Percentiles rank a stretch among this genome's conserved stretches.
Conservation (phyloP, 2,113 vertebrate genomes). For the Prinia subflava region DNA sequence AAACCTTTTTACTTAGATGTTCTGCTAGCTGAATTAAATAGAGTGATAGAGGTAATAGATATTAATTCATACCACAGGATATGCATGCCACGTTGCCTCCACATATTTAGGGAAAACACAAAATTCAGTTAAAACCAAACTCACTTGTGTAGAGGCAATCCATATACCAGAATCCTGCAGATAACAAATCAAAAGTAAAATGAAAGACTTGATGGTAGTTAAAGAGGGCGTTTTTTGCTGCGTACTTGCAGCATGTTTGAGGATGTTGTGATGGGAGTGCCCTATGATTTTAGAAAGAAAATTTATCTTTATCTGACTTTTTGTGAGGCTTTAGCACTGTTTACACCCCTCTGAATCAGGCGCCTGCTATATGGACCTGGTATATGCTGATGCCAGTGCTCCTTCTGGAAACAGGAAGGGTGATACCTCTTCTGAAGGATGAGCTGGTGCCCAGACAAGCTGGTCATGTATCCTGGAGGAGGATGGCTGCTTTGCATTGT, state of each 20-base stretch:
- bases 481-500: neutral
- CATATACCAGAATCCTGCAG: neutral
- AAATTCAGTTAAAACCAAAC: neutral
- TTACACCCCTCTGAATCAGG: neutral
- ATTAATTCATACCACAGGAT: neutral
- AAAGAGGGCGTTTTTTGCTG: rapidly evolving
- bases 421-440: neutral
- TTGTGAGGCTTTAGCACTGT: neutral
- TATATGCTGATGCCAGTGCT: rapidly evolving
- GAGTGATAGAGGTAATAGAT: neutral
- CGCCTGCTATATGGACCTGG: neutral
- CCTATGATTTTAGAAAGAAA: neutral
- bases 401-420: neutral
- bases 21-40: neutral
- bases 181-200: neutral
- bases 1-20: neutral
- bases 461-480: neutral
- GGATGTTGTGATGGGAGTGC: neutral
- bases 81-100: neutral
- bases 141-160: neutral
- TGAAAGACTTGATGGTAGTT: neutral
- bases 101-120: neutral
- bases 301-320: neutral
- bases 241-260: rapidly evolving
- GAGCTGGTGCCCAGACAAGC: neutral